Conservation (phyloP, 2,888 invertebrate species). For the Drosophila robusta region DNA sequence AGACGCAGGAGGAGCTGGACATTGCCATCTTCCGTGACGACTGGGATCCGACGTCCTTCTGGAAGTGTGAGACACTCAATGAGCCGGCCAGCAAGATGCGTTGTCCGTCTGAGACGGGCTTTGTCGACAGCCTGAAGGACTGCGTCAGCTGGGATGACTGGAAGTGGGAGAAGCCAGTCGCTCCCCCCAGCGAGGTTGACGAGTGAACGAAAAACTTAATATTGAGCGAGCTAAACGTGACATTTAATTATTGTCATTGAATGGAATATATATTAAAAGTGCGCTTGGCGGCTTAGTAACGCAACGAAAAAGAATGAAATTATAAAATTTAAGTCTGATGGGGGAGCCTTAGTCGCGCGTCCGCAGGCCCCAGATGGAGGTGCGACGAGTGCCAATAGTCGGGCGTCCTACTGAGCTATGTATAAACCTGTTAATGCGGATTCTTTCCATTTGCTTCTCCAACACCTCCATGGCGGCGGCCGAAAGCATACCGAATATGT, state of each 20-base stretch:
- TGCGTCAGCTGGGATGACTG: constrained; percentile 80
- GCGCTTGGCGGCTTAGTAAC: constrained; percentile 42
- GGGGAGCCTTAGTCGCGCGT: constrained; percentile 89
- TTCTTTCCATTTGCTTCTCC: constrained; percentile 86
- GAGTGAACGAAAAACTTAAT: constrained; percentile 30
- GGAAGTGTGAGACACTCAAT: constrained; percentile 70
- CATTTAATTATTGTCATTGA: constrained; percentile 65
- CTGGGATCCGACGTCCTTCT: constrained; percentile 80
- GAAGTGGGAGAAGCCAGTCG: constrained; percentile 73
- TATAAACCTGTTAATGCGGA: constrained; percentile 90
- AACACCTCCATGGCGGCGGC: constrained; percentile 86
- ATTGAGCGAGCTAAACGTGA: constrained; percentile 29
- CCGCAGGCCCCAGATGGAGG: constrained; percentile 95
- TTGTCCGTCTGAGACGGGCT: constrained; percentile 68
- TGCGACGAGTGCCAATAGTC: constrained; percentile 93
- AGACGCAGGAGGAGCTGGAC: constrained; percentile 67
- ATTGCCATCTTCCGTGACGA: constrained; percentile 67
- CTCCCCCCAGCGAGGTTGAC: constrained; percentile 62
- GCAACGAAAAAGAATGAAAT: constrained; percentile 22
- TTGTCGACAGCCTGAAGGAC: constrained; percentile 67
- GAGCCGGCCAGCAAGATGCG: constrained; percentile 54
- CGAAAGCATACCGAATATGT: constrained; percentile 93
- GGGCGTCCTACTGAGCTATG: constrained; percentile 95
- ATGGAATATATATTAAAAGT: constrained; percentile 56
- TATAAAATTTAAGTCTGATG: constrained; percentile 12